phyloP scores from a whole-genome alignment of 35 echinoderm and acorn worm genomes.

The Lytechinus variegatus region DNA sequence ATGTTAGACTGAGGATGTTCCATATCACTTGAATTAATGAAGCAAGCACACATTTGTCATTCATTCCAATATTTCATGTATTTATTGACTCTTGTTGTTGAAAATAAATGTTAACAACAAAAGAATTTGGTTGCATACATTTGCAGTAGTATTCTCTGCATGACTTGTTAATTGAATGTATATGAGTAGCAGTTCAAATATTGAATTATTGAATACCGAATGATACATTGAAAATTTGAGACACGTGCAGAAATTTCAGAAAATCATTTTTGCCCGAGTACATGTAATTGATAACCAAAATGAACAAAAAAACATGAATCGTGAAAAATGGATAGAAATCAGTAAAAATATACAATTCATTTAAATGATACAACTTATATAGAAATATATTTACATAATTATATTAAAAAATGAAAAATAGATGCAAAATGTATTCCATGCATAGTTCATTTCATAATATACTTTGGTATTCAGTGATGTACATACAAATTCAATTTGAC shows the following conservation, averaged over 20 bases:
- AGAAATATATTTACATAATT: neutral
- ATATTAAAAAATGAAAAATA: neutral
- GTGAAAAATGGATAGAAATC: too few species aligned
- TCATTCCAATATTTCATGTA: constrained; percentile 20
- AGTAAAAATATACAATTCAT: neutral
- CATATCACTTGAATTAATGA: neutral
- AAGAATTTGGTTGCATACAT: neutral
- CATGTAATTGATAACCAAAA: too few species aligned
- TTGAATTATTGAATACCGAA: neutral
- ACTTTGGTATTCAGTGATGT: neutral
- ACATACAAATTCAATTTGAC: neutral
- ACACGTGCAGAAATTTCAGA: neutral
- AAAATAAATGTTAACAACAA: neutral
- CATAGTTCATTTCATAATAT: neutral
- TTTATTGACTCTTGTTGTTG: constrained; percentile 12
- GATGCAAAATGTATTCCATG: neutral
- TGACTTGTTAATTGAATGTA: neutral
- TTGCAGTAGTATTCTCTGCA: neutral
- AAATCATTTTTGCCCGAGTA: neutral
- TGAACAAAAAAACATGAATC: too few species aligned
- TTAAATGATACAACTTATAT: neutral
- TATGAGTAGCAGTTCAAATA: neutral
- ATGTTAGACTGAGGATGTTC: too few species aligned
- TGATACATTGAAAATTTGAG: neutral
- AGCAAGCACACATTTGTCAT: neutral